Percentiles rank a stretch among this genome's conserved stretches.
phyloP scores from a whole-genome alignment of 2,113 vertebrate genomes.

The Mus musculus region DNA sequence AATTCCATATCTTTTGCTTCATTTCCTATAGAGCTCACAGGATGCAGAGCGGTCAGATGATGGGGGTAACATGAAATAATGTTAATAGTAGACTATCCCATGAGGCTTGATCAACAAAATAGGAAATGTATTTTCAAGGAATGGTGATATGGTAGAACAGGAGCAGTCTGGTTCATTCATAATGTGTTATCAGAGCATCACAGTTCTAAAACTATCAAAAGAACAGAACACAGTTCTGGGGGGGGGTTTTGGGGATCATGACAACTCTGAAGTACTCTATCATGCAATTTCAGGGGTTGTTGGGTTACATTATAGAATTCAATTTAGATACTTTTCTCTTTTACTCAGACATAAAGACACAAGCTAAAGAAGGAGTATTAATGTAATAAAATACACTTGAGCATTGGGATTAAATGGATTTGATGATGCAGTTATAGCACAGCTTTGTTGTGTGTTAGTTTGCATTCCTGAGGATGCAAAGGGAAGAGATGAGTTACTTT shows the following conservation, averaged over 20 bases:
- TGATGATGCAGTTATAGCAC: background rate
- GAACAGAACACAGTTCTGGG: background rate
- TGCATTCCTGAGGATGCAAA: background rate
- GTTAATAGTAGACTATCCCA: background rate
- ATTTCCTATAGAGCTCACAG: fast-evolving
- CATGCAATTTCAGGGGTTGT: background rate
- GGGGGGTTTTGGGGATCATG: no score
- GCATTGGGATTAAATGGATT: background rate
- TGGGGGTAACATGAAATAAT: background rate
- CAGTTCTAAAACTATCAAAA: background rate
- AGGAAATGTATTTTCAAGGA: background rate
- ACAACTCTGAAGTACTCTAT: background rate
- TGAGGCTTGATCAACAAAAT: background rate
- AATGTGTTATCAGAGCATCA: background rate
- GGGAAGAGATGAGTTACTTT: background rate
- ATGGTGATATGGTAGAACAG: background rate
- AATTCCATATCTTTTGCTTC: background rate
- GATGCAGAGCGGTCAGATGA: background rate
- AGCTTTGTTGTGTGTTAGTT: background rate
- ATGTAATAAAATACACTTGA: background rate
- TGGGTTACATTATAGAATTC: background rate
- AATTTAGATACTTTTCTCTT: background rate
- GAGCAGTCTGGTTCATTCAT: background rate
- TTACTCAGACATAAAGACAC: background rate
- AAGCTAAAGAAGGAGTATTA: background rate